A percentile compares a stretch with the other conserved stretches of the same genome.
phyloP scores from a whole-genome alignment of 2,888 invertebrate species.

The Meloe dianella region DNA sequence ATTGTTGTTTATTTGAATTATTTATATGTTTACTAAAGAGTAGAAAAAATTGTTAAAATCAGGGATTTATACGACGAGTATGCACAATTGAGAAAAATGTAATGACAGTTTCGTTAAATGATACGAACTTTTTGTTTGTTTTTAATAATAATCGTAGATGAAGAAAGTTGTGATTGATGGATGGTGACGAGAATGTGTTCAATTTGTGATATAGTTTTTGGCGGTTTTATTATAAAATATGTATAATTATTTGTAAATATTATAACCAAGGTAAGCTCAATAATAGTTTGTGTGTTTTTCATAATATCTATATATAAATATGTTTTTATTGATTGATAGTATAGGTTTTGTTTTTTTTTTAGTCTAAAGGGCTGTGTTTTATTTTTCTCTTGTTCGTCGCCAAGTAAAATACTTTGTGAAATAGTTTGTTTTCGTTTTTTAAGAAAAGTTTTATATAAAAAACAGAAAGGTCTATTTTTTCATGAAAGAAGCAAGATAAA shows the following conservation, averaged over 20 bases:
- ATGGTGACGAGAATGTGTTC: slow-evolving; percentile 45
- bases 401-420: slow-evolving; percentile 44
- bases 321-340: too few relatives aligned
- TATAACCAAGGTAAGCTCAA: slow-evolving; percentile 29
- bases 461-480: neutral
- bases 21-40: too few relatives aligned
- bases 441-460: slow-evolving; percentile 17
- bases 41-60: slow-evolving; percentile 3
- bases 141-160: neutral
- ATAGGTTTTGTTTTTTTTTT: too few relatives aligned
- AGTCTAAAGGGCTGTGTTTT: slow-evolving; percentile 38
- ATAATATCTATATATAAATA: neutral
- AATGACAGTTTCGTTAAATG: too few relatives aligned
- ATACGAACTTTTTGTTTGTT: too few relatives aligned
- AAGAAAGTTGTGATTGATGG: slow-evolving; percentile 19
- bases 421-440: too few relatives aligned
- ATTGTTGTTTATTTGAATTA: too few relatives aligned
- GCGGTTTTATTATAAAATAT: too few relatives aligned
- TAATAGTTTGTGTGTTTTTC: neutral
- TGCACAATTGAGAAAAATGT: too few relatives aligned
- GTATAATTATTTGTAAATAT: slow-evolving; percentile 35
- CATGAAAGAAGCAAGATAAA: too few relatives aligned
- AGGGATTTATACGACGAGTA: slow-evolving; percentile 3
- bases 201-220: slow-evolving; percentile 49
- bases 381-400: slow-evolving; percentile 28